Conservation (phyloP, 2,888 invertebrate genomes). For the Brassicogethes aeneus region DNA sequence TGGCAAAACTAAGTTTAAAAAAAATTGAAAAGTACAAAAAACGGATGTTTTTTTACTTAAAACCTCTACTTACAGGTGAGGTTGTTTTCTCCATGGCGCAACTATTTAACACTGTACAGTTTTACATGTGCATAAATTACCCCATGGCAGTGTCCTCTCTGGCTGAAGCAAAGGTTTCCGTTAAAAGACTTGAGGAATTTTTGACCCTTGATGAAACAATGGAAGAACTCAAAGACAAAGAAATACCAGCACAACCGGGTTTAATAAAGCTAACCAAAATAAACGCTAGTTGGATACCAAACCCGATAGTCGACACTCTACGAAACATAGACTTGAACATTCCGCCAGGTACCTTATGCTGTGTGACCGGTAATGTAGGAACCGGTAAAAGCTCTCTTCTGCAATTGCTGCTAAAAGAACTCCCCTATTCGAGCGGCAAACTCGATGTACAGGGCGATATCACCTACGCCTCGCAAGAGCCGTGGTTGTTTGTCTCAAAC, state of each 20-base stretch:
- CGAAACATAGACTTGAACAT: constrained; percentile 44
- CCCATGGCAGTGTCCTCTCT: constrained; percentile 25
- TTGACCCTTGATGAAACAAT: constrained; percentile 19
- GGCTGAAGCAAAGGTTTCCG: constrained; percentile 28
- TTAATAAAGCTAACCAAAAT: constrained; percentile 19
- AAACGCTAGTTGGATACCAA: constrained; percentile 29
- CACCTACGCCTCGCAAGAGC: constrained; percentile 70
- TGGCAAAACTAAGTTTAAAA: too few relatives aligned
- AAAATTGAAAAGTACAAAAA: too few relatives aligned
- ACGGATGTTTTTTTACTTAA: too few relatives aligned
- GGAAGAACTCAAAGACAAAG: constrained; percentile 22
- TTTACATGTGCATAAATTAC: constrained; percentile 28
- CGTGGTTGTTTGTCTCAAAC: constrained; percentile 67
- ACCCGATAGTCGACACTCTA: constrained; percentile 36
- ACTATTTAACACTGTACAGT: constrained; percentile 62
- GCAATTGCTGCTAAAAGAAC: constrained; percentile 63
- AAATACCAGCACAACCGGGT: too few relatives aligned
- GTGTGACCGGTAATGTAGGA: constrained; percentile 55
- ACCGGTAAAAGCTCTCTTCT: constrained; percentile 62
- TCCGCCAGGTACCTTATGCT: constrained; percentile 38
- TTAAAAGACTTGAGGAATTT: constrained; percentile 28
- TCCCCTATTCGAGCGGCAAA: constrained; percentile 52
- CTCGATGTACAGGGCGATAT: constrained; percentile 53
- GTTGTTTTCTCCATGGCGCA: constrained; percentile 70
- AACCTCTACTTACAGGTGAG: constrained; percentile 47